Evolutionary conservation across 2,888 invertebrate species (phyloP), one percentile per base, ranked within the genome.

Genomic region (Heliconius hortense): DNA sequence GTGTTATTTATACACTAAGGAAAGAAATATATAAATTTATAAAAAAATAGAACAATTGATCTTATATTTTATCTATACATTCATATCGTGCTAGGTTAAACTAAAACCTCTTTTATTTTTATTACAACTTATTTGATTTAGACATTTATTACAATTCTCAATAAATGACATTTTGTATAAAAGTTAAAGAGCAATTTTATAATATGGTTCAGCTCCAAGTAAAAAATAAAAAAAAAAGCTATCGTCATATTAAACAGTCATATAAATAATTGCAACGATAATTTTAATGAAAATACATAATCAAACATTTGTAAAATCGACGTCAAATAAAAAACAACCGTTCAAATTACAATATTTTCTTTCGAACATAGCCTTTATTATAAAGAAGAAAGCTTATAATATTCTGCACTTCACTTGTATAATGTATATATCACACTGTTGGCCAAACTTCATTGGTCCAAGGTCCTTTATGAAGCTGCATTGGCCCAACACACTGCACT

Each of bases 301-400:
- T 60, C 21, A 68, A 68, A n/a, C 48, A 28, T 68, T 68, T 68
- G 68, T 28, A 10, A 48, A 68, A 53, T 28, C 53, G n/a, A 28
- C 68, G 28, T 21, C 26, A 53, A 68, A 13, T 10, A 48, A 67
- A 43, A 43, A 4, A 26, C 18, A 43, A 24, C 26, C 43, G 18
- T 35, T 35, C 31, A 35, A 35, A 35, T 35, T 35, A 35, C 10
- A 43, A 26, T 4, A 63, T 31, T 63, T 48, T 28, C 28, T 11
- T 28, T 68, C 48, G 43, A 68, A 21, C 53, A 2, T 10, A 28
- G 31, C 53, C 26, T 21, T 68, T 21, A 53, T 28, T 13, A 53
- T 53, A 24, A 21, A 31, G 3, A 13, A n/a, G 31, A 68, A 68
- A 68, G 28, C 68, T n/a, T 28, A 28, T 28, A 53, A 53, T 68